Percentiles rank a stretch among this genome's conserved stretches.
These are phyloP conservation scores for Serripes groenlandicus DNA, from an alignment of 2,888 invertebrate species.

Conservation along the genomic window DNA sequence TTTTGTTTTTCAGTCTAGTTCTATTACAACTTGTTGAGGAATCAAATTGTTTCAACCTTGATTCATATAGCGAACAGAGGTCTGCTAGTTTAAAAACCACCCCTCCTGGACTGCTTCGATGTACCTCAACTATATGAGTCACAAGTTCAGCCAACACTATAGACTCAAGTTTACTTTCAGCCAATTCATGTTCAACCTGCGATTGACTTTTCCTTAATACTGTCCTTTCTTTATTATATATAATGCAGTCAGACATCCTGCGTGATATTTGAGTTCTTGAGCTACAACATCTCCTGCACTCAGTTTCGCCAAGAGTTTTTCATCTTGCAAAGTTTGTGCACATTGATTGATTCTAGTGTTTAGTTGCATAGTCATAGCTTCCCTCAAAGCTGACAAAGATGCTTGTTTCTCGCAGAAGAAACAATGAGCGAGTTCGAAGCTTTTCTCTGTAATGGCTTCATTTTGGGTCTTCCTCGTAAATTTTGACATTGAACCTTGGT, in stretches of 20 bases:
- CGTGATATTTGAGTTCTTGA: slow-evolving; percentile 67
- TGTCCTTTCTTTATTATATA: slow-evolving; percentile 58
- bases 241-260: slow-evolving; percentile 49
- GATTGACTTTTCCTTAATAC: slow-evolving; percentile 12
- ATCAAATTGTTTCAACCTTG: background rate
- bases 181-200: no score
- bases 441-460: background rate
- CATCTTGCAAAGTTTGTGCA: slow-evolving; percentile 56
- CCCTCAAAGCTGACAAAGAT: slow-evolving; percentile 34
- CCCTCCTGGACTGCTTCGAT: slow-evolving; percentile 29
- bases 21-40: slow-evolving; percentile 23
- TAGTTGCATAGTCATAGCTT: slow-evolving; percentile 65
- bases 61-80: slow-evolving; percentile 36
- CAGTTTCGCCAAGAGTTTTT: slow-evolving; percentile 55
- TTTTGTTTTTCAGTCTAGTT: slow-evolving; percentile 38
- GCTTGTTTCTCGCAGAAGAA: slow-evolving; percentile 57
- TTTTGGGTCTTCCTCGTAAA: no score
- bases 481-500: no score
- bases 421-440: slow-evolving; percentile 28
- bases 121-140: slow-evolving; percentile 58
- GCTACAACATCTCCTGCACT: slow-evolving; percentile 68
- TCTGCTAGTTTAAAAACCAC: slow-evolving; percentile 61
- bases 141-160: slow-evolving; percentile 38
- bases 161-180: slow-evolving; percentile 1
- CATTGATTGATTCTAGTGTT: slow-evolving; percentile 54